Evolutionary conservation across 2,113 vertebrate species (phyloP).

Genomic region (Atrichornis clamosus): DNA sequence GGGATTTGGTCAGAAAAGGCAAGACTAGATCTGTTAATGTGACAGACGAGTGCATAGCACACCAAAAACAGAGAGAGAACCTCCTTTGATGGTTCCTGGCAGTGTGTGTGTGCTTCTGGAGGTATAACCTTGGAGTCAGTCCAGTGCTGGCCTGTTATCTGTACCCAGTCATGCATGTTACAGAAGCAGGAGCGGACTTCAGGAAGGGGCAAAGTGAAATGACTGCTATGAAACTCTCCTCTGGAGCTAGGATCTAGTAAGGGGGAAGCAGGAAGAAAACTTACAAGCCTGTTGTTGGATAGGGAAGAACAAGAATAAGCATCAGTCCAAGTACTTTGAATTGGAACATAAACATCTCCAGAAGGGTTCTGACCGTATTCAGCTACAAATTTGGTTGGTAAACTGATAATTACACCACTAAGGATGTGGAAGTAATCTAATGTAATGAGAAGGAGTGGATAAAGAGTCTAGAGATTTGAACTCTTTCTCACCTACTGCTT

Average conservation of each 20-base stretch:
- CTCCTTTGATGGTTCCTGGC: neutral
- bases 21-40: neutral
- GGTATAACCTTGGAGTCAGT: neutral
- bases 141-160: neutral
- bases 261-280: neutral
- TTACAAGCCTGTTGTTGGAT: neutral
- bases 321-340: neutral
- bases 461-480: neutral
- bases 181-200: neutral
- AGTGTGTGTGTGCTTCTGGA: neutral
- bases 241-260: neutral
- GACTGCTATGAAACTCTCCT: neutral
- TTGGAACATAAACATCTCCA: neutral
- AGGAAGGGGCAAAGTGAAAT: neutral
- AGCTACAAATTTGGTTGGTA: neutral
- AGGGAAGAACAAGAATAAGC: neutral
- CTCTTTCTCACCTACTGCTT: neutral
- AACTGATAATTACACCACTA: neutral
- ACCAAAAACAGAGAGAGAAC: neutral
- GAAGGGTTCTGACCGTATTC: neutral
- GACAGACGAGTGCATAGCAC: neutral
- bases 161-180: fast-evolving
- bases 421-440: neutral
- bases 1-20: neutral
- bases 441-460: neutral